These are phyloP conservation scores for Mythimna lalbum DNA, from an alignment of 2,888 invertebrate genomes.

Conservation along the genomic window DNA sequence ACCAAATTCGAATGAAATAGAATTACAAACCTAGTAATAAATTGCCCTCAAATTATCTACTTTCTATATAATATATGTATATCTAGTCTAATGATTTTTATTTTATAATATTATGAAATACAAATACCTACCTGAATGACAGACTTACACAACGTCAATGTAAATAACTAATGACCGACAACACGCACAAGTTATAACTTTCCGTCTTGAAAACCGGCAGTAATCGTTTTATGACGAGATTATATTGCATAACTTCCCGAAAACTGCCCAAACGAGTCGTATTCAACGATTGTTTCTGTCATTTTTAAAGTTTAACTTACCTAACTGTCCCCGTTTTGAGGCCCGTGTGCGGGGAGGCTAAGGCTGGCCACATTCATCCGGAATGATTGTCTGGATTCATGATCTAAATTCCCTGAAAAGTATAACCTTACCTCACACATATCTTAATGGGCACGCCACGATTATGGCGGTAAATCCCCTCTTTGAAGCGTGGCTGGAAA, in stretches of 20 bases:
- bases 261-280: neutral
- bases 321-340: no score
- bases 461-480: no score
- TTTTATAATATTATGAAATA: no score
- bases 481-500: no score
- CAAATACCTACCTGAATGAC: neutral
- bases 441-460: no score
- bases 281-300: neutral
- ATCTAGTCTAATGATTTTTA: no score
- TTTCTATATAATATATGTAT: no score
- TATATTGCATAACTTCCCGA: neutral
- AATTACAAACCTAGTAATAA: neutral
- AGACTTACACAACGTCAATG: neutral
- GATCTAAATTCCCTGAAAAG: no score
- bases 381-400: no score
- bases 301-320: neutral
- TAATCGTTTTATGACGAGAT: neutral
- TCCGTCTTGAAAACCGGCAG: neutral
- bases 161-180: neutral
- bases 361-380: no score
- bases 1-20: neutral
- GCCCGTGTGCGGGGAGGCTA: no score
- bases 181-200: neutral
- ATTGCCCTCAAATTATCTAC: neutral
- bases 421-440: no score